Base-by-base conservation (phyloP, 2,113 vertebrate genomes). In the Chitala chitala region DNA sequence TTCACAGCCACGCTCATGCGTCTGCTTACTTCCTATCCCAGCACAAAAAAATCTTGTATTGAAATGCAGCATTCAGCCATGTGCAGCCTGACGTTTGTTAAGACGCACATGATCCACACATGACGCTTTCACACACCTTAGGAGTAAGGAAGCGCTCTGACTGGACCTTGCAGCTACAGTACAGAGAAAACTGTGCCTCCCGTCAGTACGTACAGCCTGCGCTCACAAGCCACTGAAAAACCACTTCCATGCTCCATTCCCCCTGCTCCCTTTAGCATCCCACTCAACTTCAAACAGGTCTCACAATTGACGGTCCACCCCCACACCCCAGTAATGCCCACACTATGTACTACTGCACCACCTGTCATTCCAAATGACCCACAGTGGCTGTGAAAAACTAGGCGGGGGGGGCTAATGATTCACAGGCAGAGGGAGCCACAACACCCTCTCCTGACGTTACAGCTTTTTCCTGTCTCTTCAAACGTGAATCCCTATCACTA, bases 301-400 rank as follows among this genome's bases (percentile, higher is more conserved):
- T 73, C 36, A 75, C 42, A 33, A 36, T 48, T 33, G 46, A 26
- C 55, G 40, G 72, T 64, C 75, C 56, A 68, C 68, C 70, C 63
- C 66, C 78, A 38, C 26, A 63, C 75, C 75, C 75, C 70, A n/a
- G 68, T 51, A n/a, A 38, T 48, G 51, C 72, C 68, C 63, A 63
- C 33, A 56, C 58, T 74, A 79, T 72, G 69, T 82, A 72, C 50
- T 36, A 50, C 69, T 56, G 8, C 61, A 55, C 48, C 7, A 10
- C 40, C 55, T 50, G 63, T 80, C 56, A n/a, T n/a, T n/a, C 58
- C 74, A 68, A 75, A 72, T 69, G 69, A 72, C 66, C 74, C 65
- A 29, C 71, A 78, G 73, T 68, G 59, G 66, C 59, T 72, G 75
- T 78, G 77, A 81, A 78, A 79, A 77, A 76, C 66, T n/a, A 73